These are phyloP conservation scores for Lagria hirta DNA, from an alignment of 2,888 invertebrate species.

Conservation along the genomic window DNA sequence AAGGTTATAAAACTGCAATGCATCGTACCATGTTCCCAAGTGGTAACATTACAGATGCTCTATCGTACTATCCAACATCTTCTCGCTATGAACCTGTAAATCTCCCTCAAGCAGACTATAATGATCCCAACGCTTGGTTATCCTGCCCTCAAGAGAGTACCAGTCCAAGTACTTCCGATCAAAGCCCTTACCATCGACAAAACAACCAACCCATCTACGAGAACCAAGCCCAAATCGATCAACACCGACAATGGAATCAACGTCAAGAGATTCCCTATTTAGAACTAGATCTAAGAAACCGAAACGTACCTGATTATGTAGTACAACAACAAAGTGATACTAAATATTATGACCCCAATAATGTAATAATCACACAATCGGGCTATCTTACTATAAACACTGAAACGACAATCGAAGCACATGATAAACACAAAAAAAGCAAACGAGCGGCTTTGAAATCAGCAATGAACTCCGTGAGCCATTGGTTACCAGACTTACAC, in stretches of 20 bases:
- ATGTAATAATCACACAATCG: conserved; percentile 74
- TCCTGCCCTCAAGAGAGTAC: conserved; percentile 52
- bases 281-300: conserved; percentile 56
- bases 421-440: conserved; percentile 64
- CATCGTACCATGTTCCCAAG: conserved; percentile 71
- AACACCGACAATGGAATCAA: conserved; percentile 48
- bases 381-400: conserved; percentile 75
- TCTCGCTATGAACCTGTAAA: conserved; percentile 62
- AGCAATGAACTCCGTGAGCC: conserved; percentile 78
- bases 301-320: conserved; percentile 57
- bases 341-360: conserved; percentile 58
- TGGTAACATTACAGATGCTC: conserved; percentile 74
- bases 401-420: conserved; percentile 53
- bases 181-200: conserved; percentile 48
- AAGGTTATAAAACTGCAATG: conserved; percentile 65
- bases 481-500: conserved; percentile 80
- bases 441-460: conserved; percentile 73
- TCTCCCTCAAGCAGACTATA: conserved; percentile 59
- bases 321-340: conserved; percentile 44
- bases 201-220: conserved; percentile 45
- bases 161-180: conserved; percentile 62
- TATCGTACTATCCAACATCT: conserved; percentile 79
- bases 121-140: conserved; percentile 62
- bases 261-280: conserved; percentile 52
- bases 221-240: conserved; percentile 44